These are phyloP conservation scores for Esperia sulphurella DNA, from an alignment of 2,888 invertebrate species.

Conservation along the genomic window DNA sequence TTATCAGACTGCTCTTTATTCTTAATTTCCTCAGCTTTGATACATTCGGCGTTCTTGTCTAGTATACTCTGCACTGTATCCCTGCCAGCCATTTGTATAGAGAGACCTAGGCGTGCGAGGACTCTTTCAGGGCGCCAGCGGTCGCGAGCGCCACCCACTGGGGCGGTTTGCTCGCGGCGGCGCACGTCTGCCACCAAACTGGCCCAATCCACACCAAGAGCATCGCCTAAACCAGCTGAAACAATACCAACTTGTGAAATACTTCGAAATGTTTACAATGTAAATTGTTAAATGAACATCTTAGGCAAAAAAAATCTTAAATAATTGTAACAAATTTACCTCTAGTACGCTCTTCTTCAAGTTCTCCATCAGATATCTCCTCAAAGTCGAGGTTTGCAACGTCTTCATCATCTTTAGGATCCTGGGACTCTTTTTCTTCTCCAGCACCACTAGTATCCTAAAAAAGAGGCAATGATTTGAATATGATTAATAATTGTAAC, in stretches of 20 bases:
- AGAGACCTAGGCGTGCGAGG: constrained; percentile 89
- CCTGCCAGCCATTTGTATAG: constrained; percentile 86
- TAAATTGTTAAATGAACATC: no score
- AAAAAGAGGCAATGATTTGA: constrained; percentile 5
- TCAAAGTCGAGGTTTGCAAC: constrained; percentile 90
- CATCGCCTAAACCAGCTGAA: constrained; percentile 87
- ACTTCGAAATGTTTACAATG: no score
- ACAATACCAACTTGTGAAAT: constrained; percentile 3
- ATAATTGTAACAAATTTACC: constrained; percentile 30
- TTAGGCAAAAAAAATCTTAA: no score
- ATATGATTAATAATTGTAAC: background rate
- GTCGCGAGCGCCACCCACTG: constrained; percentile 81
- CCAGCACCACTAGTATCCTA: constrained; percentile 64
- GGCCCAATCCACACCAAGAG: constrained; percentile 97
- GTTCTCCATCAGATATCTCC: constrained; percentile 93
- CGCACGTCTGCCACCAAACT: constrained; percentile 90
- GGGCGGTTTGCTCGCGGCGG: constrained; percentile 71
- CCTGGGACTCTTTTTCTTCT: constrained; percentile 70
- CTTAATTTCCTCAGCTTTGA: constrained; percentile 29
- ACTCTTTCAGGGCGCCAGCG: constrained; percentile 91
- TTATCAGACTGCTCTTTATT: constrained; percentile 28
- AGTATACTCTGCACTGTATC: constrained; percentile 59
- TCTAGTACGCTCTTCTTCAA: constrained; percentile 87
- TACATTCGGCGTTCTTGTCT: constrained; percentile 47
- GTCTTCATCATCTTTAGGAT: constrained; percentile 84